These are phyloP conservation scores for Tursiops truncatus DNA, from an alignment of 2,113 vertebrate genomes.

Conservation along the genomic window DNA sequence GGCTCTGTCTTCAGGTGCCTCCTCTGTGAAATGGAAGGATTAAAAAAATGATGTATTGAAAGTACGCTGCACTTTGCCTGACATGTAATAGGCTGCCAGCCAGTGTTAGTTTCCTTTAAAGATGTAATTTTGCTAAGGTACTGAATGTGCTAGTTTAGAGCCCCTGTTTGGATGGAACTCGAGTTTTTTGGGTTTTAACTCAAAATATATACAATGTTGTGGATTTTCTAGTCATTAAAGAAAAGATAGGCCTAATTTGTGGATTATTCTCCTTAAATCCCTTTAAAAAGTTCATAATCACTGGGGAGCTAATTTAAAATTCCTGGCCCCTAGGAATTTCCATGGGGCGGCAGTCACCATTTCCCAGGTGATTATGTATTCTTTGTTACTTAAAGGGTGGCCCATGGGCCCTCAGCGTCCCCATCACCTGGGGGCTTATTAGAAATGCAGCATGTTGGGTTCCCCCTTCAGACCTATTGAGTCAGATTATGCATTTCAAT, in stretches of 20 bases:
- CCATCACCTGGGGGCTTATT: background rate
- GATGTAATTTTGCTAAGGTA: background rate
- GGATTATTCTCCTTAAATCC: background rate
- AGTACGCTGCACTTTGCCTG: background rate
- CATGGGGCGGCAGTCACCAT: background rate
- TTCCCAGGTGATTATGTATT: background rate
- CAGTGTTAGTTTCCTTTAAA: background rate
- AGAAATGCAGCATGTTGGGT: background rate
- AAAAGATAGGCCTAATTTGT: background rate
- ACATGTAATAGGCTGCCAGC: background rate
- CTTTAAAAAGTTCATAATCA: background rate
- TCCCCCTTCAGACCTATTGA: background rate
- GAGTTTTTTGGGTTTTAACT: constrained; percentile 3
- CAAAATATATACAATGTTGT: background rate
- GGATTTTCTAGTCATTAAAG: constrained; percentile 23
- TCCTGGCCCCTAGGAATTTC: background rate
- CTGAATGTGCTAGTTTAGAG: constrained; percentile 9
- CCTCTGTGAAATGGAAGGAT: background rate
- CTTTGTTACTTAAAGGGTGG: background rate
- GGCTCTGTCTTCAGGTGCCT: background rate
- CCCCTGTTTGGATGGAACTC: background rate
- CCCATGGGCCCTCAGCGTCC: background rate
- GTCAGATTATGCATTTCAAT: background rate
- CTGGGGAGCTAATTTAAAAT: background rate
- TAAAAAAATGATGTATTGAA: background rate